Evolutionary conservation across 2,888 invertebrate genomes (phyloP), one percentile per base, ranked within the genome.

Genomic region (Caenorhabditis sulstoni): DNA sequence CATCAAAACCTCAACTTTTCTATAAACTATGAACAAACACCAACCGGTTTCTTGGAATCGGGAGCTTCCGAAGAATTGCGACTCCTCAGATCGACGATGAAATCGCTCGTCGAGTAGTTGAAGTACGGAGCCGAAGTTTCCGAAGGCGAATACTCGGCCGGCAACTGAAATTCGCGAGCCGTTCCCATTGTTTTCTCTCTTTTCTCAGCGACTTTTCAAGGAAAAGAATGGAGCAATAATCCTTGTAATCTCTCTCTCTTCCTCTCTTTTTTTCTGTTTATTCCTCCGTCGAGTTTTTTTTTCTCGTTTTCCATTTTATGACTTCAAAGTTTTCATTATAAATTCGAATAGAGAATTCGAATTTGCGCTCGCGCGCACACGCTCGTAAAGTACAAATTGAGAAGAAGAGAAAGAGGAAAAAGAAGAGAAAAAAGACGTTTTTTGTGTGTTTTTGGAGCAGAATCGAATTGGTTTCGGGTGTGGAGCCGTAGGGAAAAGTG

Each of bases 61-160:
- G 44, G 50, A 1, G 4, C 35, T 12, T 61, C 59, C 39, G 39
- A 35, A 4, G 23, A 9, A 5, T 73, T 52, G 29, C 50, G 14
- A 35, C 58, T 59, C 35, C 82, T 66, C 37, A 87, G 74, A 80
- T 87, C 87, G 39, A 79, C 79, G 59, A 88, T 47, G 64, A 88
- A 88, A 70, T 88, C 87, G 29, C 65, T 61, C 1, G 84, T 85
- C 16, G 68, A 74, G 75, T 88, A 88, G 35, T 71, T 68, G 61
- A 80, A 83, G 37, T 78, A 64, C 35, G 85, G 85, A 3, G 83
- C 84, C 12, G 78, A 71, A 49, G 83, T 79, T 16, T 76, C 78
- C 23, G 68, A 62, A 1, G 82, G 74, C 16, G 80, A 81, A 53
- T 80, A 85, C 29, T 85, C 85, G 29, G 84, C 55, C 37, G 85